Evolutionary conservation across 2,888 invertebrate genomes (phyloP), one percentile per base, ranked within the genome.

Genomic region (Orgyia antiqua): DNA sequence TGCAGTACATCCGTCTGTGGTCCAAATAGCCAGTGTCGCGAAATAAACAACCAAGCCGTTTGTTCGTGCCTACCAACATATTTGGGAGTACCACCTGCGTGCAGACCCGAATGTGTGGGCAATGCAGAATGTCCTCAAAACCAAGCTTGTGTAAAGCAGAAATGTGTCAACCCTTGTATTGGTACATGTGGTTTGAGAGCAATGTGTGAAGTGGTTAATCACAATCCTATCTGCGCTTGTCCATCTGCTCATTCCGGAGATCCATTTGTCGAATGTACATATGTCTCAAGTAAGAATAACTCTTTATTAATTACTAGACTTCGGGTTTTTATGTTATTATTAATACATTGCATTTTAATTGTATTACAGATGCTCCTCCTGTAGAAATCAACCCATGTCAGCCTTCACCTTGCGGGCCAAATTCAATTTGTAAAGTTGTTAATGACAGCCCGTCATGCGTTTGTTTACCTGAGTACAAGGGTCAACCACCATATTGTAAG

Each of bases 321-420:
- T n/a, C n/a, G n/a, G n/a, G n/a, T n/a, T n/a, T n/a, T n/a, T n/a
- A n/a, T n/a, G n/a, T n/a, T n/a, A n/a, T n/a, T n/a, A n/a, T n/a
- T n/a, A n/a, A n/a, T n/a, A n/a, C n/a, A n/a, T n/a, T n/a, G n/a
- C n/a, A n/a, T n/a, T n/a, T n/a, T n/a, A n/a, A n/a, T n/a, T 11
- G 10, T 29, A 24, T 74, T 71, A 35, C 43, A 82, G 82, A 52
- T 59, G 41, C 58, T 27, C 68, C 70, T 6, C 58, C 68, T 9
- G 33, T 61, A 15, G 45, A 45, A 28, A 68, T 87, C 29, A 90
- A 93, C 56, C 92, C 93, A 3, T 94, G 94, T 58, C 87, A 88
- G 47, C 93, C 94, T 25, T 92, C 92, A 28, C 94, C 94, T 0
- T 95, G 95, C 65, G 95, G 94, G 9, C 91, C 93, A 0, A 93